Evolutionary conservation across 1,140 invertebrate genomes (phyloP), one percentile per base, ranked within the genome.

Genomic region (Marisa cornuarietis): DNA sequence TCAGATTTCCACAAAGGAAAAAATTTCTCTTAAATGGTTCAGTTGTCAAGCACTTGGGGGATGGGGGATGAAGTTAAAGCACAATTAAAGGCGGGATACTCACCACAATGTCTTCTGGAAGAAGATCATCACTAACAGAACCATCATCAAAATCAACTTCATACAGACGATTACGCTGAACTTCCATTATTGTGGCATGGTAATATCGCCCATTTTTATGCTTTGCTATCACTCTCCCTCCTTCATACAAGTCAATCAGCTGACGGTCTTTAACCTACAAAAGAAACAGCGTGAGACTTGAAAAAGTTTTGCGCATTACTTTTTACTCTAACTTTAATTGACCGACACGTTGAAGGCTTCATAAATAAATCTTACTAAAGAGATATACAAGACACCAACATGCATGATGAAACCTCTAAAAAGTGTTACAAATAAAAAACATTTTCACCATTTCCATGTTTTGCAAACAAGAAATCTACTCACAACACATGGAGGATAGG

Each of bases 61-160:
- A 42, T 42, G 31, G 31, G 31, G 5, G 31, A n/a, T n/a, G n/a
- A n/a, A 66, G 10, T 22, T 20, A 66, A 26, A 66, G 22, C 65
- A 66, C 26, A 26, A 66, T 10, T 10, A 8, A 66, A 66, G n/a
- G n/a, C n/a, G n/a, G n/a, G 18, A 61, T 74, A 82, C 83, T 74
- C 78, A 90, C 90, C 85, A 86, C 82, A 82, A 91, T 89, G 80
- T 91, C 90, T 81, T 92, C 89, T 61, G 93, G 92, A 78, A 91
- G 92, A 7, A 93, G 84, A 88, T 94, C 93, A 75, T 94, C 92
- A 71, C 93, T 93, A 82, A 93, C 93, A 68, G 94, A 94, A 9
- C 92, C 91, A 87, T 95, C 94, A 65, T 92, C 91, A 87, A 95
- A 95, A 49, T 93, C 93, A 7, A 95, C 93, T 84, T 92, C 92